Percentiles rank a stretch among this genome's conserved stretches.
These are phyloP conservation scores for Bathybates hornii DNA, from an alignment of 2,113 vertebrate species.

Conservation along the genomic window DNA sequence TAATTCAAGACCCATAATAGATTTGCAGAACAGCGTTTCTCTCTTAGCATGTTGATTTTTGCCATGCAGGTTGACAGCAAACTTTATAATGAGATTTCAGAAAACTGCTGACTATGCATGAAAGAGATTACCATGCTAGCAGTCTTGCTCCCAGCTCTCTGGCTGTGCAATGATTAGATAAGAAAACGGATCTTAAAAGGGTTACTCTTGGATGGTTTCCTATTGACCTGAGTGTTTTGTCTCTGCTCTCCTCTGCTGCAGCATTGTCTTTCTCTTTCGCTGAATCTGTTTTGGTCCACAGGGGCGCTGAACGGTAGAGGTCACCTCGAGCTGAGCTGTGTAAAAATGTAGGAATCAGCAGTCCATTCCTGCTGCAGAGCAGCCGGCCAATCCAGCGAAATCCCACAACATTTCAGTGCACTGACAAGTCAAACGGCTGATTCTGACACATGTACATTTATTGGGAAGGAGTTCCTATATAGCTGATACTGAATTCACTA, in stretches of 20 bases:
- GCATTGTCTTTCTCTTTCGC: conserved; percentile 22
- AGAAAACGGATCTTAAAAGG: conserved; percentile 17
- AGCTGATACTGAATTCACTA: not conserved
- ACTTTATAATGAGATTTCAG: conserved; percentile 52
- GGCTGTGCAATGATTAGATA: conserved; percentile 54
- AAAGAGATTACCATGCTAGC: conserved; percentile 36
- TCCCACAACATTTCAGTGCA: not conserved
- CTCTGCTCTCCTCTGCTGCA: conserved; percentile 32
- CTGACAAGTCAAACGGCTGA: not conserved
- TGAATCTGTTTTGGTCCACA: conserved; percentile 48
- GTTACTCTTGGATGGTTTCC: conserved; percentile 9
- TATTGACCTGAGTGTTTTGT: conserved; percentile 37
- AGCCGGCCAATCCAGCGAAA: not conserved
- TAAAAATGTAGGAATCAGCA: conserved; percentile 62
- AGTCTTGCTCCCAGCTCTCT: conserved; percentile 6
- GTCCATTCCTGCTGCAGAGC: conserved; percentile 34
- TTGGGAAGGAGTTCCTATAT: not conserved
- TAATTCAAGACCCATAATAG: not conserved
- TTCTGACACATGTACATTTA: not conserved
- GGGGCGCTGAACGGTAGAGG: conserved; percentile 36
- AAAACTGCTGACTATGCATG: conserved; percentile 48
- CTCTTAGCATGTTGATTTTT: conserved; percentile 11
- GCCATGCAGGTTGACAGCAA: conserved; percentile 4
- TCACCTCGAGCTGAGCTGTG: conserved; percentile 48
- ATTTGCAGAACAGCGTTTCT: not conserved